Conservation (phyloP, 2,888 invertebrate species). For the Craniophora ligustri region DNA sequence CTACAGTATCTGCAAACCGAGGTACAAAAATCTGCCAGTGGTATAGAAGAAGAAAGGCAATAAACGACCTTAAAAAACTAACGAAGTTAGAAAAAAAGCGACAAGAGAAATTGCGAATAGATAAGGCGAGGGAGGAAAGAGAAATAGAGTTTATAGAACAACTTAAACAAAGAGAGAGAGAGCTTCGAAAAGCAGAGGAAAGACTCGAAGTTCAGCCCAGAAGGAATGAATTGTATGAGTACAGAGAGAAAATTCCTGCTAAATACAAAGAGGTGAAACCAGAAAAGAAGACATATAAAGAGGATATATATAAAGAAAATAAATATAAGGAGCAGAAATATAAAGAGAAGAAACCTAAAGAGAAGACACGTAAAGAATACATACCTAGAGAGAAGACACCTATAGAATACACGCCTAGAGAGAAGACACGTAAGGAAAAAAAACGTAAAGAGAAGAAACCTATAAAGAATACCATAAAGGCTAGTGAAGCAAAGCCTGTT, state of each 20-base stretch:
- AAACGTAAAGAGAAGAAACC: neutral
- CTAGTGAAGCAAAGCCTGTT: conserved; percentile 20
- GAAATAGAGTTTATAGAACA: conserved; percentile 22
- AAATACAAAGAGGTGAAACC: neutral
- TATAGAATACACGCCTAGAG: no score
- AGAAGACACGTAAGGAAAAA: neutral
- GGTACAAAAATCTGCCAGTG: conserved; percentile 20
- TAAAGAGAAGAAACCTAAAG: neutral
- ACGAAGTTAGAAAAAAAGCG: conserved; percentile 12
- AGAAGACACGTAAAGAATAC: neutral
- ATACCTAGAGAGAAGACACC: no score
- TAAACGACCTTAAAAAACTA: conserved; percentile 1
- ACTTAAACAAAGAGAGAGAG: conserved; percentile 15
- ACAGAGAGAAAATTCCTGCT: neutral
- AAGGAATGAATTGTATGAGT: neutral
- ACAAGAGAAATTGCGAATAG: neutral
- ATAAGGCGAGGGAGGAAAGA: conserved; percentile 15
- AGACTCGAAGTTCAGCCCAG: conserved; percentile 5
- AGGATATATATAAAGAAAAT: neutral
- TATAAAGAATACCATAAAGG: conserved; percentile 22
- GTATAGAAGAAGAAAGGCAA: conserved; percentile 22
- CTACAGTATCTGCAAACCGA: conserved; percentile 1
- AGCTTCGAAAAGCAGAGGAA: conserved; percentile 4
- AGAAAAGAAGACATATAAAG: neutral
- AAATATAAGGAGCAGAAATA: neutral